Evolutionary conservation across 1,140 invertebrate genomes (phyloP), one percentile per base, ranked within the genome.

Genomic region (Onthophagus taurus): DNA sequence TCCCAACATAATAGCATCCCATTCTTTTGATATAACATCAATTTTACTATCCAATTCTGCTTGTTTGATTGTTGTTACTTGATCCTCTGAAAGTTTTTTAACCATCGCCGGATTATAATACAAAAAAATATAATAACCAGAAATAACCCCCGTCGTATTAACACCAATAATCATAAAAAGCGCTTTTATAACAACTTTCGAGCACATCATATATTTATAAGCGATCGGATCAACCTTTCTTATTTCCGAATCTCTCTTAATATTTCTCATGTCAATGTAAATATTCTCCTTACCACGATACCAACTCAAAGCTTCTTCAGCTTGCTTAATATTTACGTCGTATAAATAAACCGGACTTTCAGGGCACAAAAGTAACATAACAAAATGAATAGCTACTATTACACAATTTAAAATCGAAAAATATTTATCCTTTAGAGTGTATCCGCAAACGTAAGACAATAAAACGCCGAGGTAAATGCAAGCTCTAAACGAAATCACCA

Each of bases 341-440:
- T 45, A 55, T 18, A 56, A 34, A 39, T 50, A 49, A 8, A 58
- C 56, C 1, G 56, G 56, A 44, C 53, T 56, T 42, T 58, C 56
- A 11, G 43, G 49, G 11, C 46, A 30, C 3, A 44, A 31, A 6
- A 44, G 12, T 2, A 52, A 20, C 30, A 49, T 17, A 14, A 52
- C 11, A 20, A 45, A 51, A 29, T 36, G 35, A 9, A 30, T 20
- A 6, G 51, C 24, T 4, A 51, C 44, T 9, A 31, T 19, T 14
- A 45, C 35, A 20, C 45, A 48, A 8, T 41, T 41, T 6, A 47
- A 3, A 8, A 44, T 16, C 4, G 42, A 44, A 18, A 24, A 35
- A 20, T 38, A 38, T 20, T 42, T 33, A n/a, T 35, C 24, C 11
- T 45, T 18, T 3, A 24, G 31, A 9, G 24, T 26, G 20, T 38